Conservation (phyloP, 2,888 invertebrate species). For the Melolontha melolontha region DNA sequence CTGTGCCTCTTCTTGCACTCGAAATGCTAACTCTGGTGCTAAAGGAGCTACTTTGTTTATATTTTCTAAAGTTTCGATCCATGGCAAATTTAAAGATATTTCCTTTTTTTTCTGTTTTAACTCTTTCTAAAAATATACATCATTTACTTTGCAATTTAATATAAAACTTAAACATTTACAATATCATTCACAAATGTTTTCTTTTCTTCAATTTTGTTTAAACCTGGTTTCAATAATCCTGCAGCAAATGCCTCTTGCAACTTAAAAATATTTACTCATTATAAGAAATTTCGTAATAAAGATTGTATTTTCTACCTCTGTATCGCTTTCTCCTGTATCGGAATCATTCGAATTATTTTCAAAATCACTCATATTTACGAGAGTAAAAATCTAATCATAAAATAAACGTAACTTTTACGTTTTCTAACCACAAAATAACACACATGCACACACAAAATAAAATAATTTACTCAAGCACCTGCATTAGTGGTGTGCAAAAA, state of each 20-base stretch:
- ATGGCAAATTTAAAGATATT: slow-evolving; percentile 79
- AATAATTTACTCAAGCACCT: too few species aligned
- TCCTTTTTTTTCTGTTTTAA: slow-evolving; percentile 79
- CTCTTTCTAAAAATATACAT: slow-evolving; percentile 65
- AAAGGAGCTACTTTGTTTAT: slow-evolving; percentile 81
- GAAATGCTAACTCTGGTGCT: slow-evolving; percentile 85
- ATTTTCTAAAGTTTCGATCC: slow-evolving; percentile 89
- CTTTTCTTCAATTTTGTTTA: slow-evolving; percentile 77
- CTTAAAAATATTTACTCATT: slow-evolving; percentile 66
- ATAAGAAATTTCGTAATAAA: slow-evolving; percentile 24
- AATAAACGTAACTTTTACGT: too few species aligned
- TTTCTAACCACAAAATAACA: too few species aligned
- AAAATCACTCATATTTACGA: slow-evolving; percentile 39
- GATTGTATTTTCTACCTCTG: slow-evolving; percentile 52
- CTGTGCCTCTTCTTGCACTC: slow-evolving; percentile 81
- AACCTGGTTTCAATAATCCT: slow-evolving; percentile 87
- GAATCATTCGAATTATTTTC: slow-evolving; percentile 54
- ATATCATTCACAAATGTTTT: slow-evolving; percentile 78
- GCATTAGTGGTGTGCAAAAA: too few species aligned
- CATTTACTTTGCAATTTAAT: slow-evolving; percentile 7
- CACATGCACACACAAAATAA: too few species aligned
- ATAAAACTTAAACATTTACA: slow-evolving; percentile 67
- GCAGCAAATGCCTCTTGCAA: slow-evolving; percentile 90
- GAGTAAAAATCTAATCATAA: too few species aligned
- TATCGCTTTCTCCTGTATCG: slow-evolving; percentile 57